Percentiles rank a stretch among this genome's conserved stretches.
These are phyloP conservation scores for Meloe dianella DNA, from an alignment of 2,888 invertebrate species.

Conservation along the genomic window DNA sequence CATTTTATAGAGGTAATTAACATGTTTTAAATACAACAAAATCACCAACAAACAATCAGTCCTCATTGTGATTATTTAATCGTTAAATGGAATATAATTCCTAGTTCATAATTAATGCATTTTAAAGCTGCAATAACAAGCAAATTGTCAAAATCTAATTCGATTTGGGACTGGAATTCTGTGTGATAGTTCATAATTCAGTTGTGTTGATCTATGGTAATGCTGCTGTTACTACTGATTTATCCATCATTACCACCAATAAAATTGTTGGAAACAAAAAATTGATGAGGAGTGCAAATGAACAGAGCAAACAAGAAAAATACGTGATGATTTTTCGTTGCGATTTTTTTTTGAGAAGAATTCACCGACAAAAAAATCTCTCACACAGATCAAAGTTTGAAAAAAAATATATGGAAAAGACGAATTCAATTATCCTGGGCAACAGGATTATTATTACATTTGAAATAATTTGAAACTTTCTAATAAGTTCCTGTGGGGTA, in stretches of 20 bases:
- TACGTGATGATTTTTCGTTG: not conserved
- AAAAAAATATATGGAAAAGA: not conserved
- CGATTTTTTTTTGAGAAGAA: no score
- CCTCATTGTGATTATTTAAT: conserved; percentile 9
- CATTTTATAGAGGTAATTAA: not conserved
- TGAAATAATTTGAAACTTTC: conserved; percentile 7
- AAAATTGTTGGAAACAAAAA: not conserved
- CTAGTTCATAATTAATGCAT: conserved; percentile 22
- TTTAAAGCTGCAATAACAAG: conserved; percentile 27
- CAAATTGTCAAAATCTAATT: conserved; percentile 17
- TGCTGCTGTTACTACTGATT: not conserved
- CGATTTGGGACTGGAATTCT: conserved; percentile 18
- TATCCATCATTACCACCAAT: not conserved
- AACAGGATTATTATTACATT: not conserved
- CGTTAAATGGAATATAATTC: conserved; percentile 16
- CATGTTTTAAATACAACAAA: not conserved
- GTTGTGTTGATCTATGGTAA: no score
- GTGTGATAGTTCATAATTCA: no score
- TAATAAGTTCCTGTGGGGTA: not conserved
- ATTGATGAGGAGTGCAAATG: not conserved
- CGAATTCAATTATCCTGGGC: not conserved
- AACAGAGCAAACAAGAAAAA: not conserved
- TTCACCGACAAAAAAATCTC: not conserved
- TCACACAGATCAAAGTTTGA: not conserved
- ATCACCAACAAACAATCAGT: not conserved